Conservation (phyloP, 2,797 vertebrate species). For the Ispidina lecontei region DNA sequence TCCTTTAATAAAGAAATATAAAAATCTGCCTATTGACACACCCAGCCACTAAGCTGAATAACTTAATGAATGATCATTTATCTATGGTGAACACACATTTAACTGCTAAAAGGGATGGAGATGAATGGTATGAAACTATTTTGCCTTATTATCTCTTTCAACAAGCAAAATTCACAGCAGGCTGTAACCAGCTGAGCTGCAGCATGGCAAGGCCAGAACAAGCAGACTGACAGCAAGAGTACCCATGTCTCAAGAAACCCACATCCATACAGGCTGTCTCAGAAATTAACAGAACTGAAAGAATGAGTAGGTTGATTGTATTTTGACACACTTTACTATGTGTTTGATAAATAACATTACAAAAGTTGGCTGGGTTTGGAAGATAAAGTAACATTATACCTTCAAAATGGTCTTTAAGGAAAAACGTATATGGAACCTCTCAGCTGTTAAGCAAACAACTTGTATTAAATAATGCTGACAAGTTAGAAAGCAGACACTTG, state of each 20-base stretch:
- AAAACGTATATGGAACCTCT: not conserved
- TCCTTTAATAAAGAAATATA: not conserved
- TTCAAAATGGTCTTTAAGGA: not conserved
- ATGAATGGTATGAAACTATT: not conserved
- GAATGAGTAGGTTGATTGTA: not conserved
- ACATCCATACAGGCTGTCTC: not conserved
- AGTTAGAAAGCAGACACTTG: not conserved
- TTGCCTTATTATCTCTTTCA: not conserved
- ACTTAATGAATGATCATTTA: not conserved
- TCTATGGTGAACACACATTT: not conserved
- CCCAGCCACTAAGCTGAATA: not conserved
- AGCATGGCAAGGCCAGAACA: not conserved
- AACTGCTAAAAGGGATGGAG: not conserved
- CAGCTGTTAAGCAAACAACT: not conserved
- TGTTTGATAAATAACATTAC: not conserved
- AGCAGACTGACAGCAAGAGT: not conserved
- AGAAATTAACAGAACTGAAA: not conserved
- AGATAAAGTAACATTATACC: not conserved
- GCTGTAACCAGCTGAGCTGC: not conserved
- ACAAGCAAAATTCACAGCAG: not conserved
- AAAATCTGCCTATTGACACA: not conserved
- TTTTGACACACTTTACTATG: not conserved
- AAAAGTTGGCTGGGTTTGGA: not conserved
- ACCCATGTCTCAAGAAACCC: not conserved
- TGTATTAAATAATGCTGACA: not conserved